A percentile compares a stretch with the other conserved stretches of the same genome.
Conservation (phyloP, 1,140 invertebrate genomes). For the Drosophila bocki region DNA sequence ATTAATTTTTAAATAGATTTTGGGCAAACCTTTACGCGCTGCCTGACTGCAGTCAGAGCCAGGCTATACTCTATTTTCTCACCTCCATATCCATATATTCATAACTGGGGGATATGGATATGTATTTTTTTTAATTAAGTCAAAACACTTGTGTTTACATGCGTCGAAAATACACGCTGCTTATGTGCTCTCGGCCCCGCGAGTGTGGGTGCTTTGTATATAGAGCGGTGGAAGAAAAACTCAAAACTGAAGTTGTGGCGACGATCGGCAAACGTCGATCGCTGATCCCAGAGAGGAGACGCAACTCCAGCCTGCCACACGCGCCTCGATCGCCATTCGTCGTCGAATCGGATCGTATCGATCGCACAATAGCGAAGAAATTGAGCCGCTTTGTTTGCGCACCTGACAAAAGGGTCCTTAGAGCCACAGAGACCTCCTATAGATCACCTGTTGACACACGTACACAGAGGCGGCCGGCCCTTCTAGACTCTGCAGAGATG, state of each 20-base stretch:
- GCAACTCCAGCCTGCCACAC: conserved; percentile 72
- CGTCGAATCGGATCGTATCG: conserved; percentile 25
- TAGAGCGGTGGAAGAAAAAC: conserved; percentile 71
- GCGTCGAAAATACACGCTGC: conserved; percentile 67
- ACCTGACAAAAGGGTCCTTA: conserved; percentile 56
- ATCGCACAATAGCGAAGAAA: conserved; percentile 70
- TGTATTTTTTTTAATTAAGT: conserved; percentile 76
- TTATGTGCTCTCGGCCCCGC: conserved; percentile 28
- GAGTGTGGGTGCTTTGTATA: conserved; percentile 53
- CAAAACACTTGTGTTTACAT: conserved; percentile 83
- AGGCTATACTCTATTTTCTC: conserved; percentile 15
- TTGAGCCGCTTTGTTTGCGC: conserved; percentile 65
- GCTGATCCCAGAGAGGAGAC: conserved; percentile 49
- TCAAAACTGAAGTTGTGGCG: conserved; percentile 81
- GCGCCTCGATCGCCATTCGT: conserved; percentile 53
- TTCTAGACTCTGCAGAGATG: conserved; percentile 28
- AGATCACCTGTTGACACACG: conserved; percentile 72
- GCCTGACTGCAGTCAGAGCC: conserved; percentile 1
- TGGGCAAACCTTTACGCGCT: conserved; percentile 7
- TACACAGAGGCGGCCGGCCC: conserved; percentile 42
- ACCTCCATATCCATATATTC: conserved; percentile 29
- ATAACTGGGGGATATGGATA: conserved; percentile 35
- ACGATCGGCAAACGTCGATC: conserved; percentile 42
- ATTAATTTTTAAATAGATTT: conserved; percentile 34
- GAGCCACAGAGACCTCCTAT: conserved; percentile 40